phyloP scores from a whole-genome alignment of 2,888 invertebrate genomes.

The Agriotes lineatus region DNA sequence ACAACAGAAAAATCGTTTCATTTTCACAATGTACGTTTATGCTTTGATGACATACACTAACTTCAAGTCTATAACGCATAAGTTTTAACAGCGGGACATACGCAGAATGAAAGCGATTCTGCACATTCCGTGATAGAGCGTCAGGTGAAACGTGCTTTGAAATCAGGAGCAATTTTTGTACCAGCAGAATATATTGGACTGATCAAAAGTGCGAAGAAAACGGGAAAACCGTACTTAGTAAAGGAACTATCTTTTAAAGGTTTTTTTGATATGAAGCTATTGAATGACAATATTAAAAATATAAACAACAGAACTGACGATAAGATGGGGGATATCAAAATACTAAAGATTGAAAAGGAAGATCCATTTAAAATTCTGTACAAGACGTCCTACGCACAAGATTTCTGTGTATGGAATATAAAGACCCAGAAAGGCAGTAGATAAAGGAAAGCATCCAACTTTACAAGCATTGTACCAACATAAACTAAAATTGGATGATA shows the following conservation, averaged over 20 bases:
- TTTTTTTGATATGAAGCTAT: background rate
- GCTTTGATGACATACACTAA: background rate
- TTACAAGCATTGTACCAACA: too few relatives aligned
- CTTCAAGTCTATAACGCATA: constrained; percentile 8
- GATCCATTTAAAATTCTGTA: too few relatives aligned
- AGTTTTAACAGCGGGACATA: constrained; percentile 8
- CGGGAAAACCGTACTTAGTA: background rate
- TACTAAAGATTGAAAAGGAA: too few relatives aligned
- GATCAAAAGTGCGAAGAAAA: background rate
- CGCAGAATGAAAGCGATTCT: constrained; percentile 16
- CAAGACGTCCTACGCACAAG: too few relatives aligned
- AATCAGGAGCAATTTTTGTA: constrained; percentile 8
- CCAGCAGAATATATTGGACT: background rate
- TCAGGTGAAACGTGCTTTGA: background rate
- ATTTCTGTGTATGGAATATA: too few relatives aligned
- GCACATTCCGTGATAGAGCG: constrained; percentile 20
- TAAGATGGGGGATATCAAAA: too few relatives aligned
- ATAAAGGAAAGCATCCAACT: too few relatives aligned
- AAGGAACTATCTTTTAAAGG: background rate
- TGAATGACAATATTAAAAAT: too few relatives aligned
- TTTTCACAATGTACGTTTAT: background rate
- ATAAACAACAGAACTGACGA: too few relatives aligned
- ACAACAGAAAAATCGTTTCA: background rate
- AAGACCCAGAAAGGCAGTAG: too few relatives aligned
- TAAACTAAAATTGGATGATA: too few relatives aligned